phyloP scores from a whole-genome alignment of 2,888 invertebrate species.

The Epirrita christyi region DNA sequence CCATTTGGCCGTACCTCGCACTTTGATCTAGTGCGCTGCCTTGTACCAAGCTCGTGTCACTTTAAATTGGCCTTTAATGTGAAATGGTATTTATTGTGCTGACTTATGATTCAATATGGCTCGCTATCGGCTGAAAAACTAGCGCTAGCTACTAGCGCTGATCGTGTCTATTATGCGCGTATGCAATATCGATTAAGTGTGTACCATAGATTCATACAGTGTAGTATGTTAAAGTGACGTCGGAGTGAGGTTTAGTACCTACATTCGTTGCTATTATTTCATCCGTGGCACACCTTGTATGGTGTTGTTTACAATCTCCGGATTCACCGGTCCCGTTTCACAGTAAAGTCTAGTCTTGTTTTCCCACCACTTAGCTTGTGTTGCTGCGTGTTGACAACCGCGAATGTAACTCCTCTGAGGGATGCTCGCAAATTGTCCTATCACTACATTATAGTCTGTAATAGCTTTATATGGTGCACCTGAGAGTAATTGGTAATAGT shows the following conservation, averaged over 20 bases:
- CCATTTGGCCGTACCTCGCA: slow-evolving; percentile 32
- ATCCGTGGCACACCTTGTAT: neutral
- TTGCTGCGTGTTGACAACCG: slow-evolving; percentile 41
- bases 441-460: slow-evolving; percentile 53
- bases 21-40: slow-evolving; percentile 33
- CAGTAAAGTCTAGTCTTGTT: neutral
- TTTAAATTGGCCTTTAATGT: neutral
- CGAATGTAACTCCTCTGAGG: slow-evolving; percentile 38
- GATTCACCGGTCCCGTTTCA: neutral
- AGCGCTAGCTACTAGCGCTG: neutral
- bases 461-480: slow-evolving; percentile 43
- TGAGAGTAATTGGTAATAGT: slow-evolving; percentile 35
- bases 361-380: slow-evolving; percentile 20
- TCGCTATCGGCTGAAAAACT: neutral
- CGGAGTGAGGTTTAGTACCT: neutral
- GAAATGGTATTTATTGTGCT: slow-evolving; percentile 4
- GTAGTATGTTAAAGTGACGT: neutral
- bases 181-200: neutral
- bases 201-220: too few relatives aligned
- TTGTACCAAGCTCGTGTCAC: slow-evolving; percentile 17
- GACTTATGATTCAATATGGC: neutral
- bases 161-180: neutral
- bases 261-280: neutral
- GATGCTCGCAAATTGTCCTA: slow-evolving; percentile 57
- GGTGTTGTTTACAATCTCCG: slow-evolving; percentile 18